These are phyloP conservation scores for Ascidia mentula DNA, from an alignment of 23 tunicate species.

Conservation along the genomic window DNA sequence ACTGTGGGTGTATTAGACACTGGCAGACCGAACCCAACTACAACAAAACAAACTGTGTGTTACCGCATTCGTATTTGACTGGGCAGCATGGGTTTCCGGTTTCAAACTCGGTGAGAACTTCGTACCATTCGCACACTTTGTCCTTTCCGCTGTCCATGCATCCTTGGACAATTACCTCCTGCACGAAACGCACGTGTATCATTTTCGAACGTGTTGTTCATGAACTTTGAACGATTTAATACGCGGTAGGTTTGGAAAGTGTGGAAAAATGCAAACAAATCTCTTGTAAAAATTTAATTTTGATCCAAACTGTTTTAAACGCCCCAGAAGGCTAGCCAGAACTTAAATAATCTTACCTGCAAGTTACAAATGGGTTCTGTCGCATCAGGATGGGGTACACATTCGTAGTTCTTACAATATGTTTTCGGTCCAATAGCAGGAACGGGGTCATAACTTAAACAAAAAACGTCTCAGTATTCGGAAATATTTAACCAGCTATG, in stretches of 20 bases:
- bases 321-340: too few relatives aligned
- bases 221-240: not conserved
- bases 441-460: slow-evolving; percentile 22
- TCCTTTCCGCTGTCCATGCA: slow-evolving; percentile 19
- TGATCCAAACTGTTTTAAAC: too few relatives aligned
- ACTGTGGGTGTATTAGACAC: not conserved
- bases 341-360: slow-evolving; percentile 30
- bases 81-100: slow-evolving; percentile 62
- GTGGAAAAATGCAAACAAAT: too few relatives aligned
- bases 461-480: too few relatives aligned
- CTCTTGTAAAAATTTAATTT: too few relatives aligned
- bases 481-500: too few relatives aligned
- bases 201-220: not conserved
- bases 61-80: slow-evolving; percentile 49
- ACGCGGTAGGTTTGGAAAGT: too few relatives aligned
- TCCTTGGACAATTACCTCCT: not conserved
- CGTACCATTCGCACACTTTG: slow-evolving; percentile 19
- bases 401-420: slow-evolving; percentile 41
- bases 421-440: slow-evolving; percentile 51
- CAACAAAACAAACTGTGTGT: not conserved
- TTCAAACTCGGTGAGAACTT: slow-evolving; percentile 12
- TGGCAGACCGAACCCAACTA: not conserved
- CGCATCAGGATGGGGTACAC: slow-evolving; percentile 41
- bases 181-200: too few relatives aligned
- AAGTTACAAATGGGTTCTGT: slow-evolving; percentile 40